These are phyloP conservation scores for Argentina silus DNA, from an alignment of 2,797 vertebrate genomes.

Conservation along the genomic window DNA sequence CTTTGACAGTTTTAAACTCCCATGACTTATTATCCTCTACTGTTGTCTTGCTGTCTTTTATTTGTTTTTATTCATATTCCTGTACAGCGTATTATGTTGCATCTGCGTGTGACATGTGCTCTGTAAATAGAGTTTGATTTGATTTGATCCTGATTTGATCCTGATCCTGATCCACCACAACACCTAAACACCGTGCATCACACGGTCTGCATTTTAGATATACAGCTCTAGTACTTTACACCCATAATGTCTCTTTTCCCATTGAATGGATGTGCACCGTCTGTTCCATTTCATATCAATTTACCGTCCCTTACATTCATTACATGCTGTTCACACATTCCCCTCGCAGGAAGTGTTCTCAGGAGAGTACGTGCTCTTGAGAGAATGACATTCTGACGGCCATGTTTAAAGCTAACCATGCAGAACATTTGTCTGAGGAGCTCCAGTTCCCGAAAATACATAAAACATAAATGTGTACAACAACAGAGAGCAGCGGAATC, in stretches of 20 bases:
- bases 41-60: too few relatives aligned
- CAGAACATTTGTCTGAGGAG: conserved; percentile 22
- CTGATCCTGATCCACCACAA: too few relatives aligned
- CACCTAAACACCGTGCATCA: too few relatives aligned
- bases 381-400: conserved; percentile 18
- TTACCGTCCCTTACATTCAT: not conserved
- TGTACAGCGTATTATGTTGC: too few relatives aligned
- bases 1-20: too few relatives aligned
- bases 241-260: not conserved
- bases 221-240: not conserved
- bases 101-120: too few relatives aligned
- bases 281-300: not conserved
- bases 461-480: not conserved
- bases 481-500: not conserved
- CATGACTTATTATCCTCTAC: too few relatives aligned
- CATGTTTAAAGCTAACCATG: conserved; percentile 22
- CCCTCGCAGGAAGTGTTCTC: not conserved
- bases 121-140: too few relatives aligned
- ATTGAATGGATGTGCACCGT: not conserved
- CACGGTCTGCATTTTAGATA: not conserved
- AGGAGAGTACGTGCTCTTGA: conserved; percentile 14
- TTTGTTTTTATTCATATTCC: too few relatives aligned
- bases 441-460: conserved; percentile 4
- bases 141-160: too few relatives aligned
- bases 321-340: not conserved